Percentiles rank a stretch among this genome's conserved stretches.
Conservation (phyloP, 1,140 invertebrate genomes). For the Leptonema lineaticorne region DNA sequence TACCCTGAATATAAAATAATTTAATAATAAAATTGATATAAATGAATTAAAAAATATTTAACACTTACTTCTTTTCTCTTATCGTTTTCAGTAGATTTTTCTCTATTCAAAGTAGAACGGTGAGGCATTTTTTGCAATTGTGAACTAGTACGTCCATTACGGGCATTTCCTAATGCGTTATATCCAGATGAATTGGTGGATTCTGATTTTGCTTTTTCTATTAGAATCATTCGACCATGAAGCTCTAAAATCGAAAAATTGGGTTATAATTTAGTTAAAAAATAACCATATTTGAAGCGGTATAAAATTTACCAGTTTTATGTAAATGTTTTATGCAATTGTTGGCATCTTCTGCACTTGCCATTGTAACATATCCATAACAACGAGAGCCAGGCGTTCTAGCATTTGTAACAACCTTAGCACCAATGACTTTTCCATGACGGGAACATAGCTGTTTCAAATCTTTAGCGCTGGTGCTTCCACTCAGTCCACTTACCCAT, state of each 20-base stretch:
- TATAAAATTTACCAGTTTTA: conserved; percentile 62
- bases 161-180: conserved; percentile 3
- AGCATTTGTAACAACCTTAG: conserved; percentile 95
- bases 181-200: conserved; percentile 41
- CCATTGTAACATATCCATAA: conserved; percentile 95
- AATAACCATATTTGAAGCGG: neutral
- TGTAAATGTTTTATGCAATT: conserved; percentile 89
- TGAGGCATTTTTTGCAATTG: conserved; percentile 6
- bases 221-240: conserved; percentile 90
- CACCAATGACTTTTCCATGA: conserved; percentile 92
- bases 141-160: neutral
- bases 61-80: conserved; percentile 9
- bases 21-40: neutral
- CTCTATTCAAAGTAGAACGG: conserved; percentile 1
- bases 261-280: neutral
- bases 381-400: conserved; percentile 86
- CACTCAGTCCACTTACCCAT: conserved; percentile 91
- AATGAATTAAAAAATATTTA: neutral
- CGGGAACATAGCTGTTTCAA: conserved; percentile 89
- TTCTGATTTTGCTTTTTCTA: conserved; percentile 77
- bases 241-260: conserved; percentile 59
- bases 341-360: conserved; percentile 80
- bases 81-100: conserved; percentile 3
- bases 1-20: neutral
- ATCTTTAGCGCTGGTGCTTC: conserved; percentile 86